phyloP scores from a whole-genome alignment of 2,797 vertebrate genomes.

The Setipinna tenuifilis region DNA sequence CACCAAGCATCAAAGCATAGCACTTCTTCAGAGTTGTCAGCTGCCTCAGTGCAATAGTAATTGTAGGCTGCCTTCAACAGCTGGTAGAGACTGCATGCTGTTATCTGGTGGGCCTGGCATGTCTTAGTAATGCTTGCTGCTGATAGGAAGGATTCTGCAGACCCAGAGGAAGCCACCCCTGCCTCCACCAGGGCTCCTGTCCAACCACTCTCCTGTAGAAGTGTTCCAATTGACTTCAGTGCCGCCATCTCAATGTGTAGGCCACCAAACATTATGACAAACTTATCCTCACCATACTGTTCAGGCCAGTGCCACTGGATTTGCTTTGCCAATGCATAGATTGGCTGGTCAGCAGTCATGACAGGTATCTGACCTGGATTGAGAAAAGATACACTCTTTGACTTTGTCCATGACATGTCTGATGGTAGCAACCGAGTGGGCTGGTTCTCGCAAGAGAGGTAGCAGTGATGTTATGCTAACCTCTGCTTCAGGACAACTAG shows the following conservation, averaged over 20 bases:
- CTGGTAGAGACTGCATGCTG: too few relatives aligned
- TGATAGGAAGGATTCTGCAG: conserved; percentile 29
- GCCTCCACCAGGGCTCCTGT: background rate
- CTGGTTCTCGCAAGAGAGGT: conserved; percentile 24
- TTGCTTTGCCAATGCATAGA: background rate
- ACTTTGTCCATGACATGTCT: conserved; percentile 34
- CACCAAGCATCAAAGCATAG: too few relatives aligned
- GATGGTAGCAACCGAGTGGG: conserved; percentile 33
- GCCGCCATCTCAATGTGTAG: too few relatives aligned
- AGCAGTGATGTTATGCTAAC: conserved; percentile 16
- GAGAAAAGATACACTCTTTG: conserved; percentile 16
- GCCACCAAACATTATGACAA: conserved; percentile 38
- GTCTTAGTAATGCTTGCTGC: too few relatives aligned
- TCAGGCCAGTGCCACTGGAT: conserved; percentile 27
- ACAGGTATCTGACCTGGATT: conserved; percentile 30
- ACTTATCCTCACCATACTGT: conserved; percentile 30
- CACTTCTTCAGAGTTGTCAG: too few relatives aligned
- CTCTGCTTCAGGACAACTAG: too few relatives aligned
- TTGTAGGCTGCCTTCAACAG: too few relatives aligned
- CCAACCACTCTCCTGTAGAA: conserved; percentile 28
- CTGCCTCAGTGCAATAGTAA: too few relatives aligned
- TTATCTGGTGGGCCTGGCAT: too few relatives aligned
- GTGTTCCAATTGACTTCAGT: conserved; percentile 26
- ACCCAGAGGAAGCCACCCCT: too few relatives aligned
- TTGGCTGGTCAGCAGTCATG: conserved; percentile 19